Evolutionary conservation across 1,140 invertebrate species (phyloP), one percentile per base, ranked within the genome.

Genomic region (Frieseomelitta varia): DNA sequence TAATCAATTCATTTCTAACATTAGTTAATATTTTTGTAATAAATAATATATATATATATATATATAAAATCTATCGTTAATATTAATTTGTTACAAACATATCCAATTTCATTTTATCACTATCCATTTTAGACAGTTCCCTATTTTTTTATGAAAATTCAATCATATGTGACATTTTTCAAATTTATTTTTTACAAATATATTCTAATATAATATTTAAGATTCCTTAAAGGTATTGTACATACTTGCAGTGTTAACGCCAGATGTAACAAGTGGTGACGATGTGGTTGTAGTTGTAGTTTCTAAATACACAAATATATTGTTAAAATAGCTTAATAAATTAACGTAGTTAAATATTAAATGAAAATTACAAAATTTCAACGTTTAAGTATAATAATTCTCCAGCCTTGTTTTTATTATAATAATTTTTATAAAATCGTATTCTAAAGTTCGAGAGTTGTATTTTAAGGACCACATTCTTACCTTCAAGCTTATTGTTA

Each of bases 221-320:
- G 39, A 39, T 63, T 11, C 0, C 11, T 63, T 10, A 4, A 39
- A 61, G 12, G 1, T 51, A 14, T 27, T n/a, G 56, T 30, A 67
- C 68, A 74, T 84, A 89, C 88, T 24, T 30, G 65, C 65, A 1
- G 65, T 67, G 63, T 53, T 63, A 24, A 61, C 39, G 4, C 27
- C 63, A 51, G 30, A 15, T 21, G 81, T 21, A 47, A 65, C 53
- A 2, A 47, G 34, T 55, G 58, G 27, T 6, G 76, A 24, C 47
- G 73, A 47, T 8, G 63, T 39, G 21, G 73, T 74, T 55, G 84
- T 78, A 6, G 74, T 39, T 15, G 68, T 39, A 17, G 87, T 88
- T 27, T 84, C 88, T 89, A 74, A 72, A 77, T 2, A 79, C 24
- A 81, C 27, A 75, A 61, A 51, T 47, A 51, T 47, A 68, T 83